Base-by-base conservation (phyloP, 2,797 vertebrate species). In the Jordanella pulchra region DNA sequence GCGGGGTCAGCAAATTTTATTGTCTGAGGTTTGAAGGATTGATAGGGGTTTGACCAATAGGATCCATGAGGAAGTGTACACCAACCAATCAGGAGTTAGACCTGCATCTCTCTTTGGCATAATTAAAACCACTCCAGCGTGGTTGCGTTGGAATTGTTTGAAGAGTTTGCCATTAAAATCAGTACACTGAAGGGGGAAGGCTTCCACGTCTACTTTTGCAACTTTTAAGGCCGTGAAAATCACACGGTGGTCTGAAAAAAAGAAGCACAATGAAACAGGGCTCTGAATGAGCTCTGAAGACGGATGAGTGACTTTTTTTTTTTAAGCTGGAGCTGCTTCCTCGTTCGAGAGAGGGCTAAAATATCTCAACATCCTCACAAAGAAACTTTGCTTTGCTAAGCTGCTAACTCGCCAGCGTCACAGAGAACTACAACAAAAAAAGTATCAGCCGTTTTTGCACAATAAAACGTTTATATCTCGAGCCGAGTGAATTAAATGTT, bases 361-460 rank as follows among this genome's bases (percentile, higher is more conserved):
- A 84, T 76, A 83, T 85, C 90, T 86, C 81, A 84, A 78, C 88
- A 90, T 90, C 92, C 80, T 91, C 92, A 94, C 93, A 93, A 93
- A 94, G 92, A 93, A 94, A 92, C 82, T 91, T 91, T 89, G 78
- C 80, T 77, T 67, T 84, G 92, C 90, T 93, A 90, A 81, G 89
- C 87, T 90, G 91, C 92, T 93, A 93, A 89, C 88, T 82, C 81
- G 84, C 79, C 80, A 81, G 79, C 80, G 81, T 87, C 69, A 60
- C 69, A 68, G 73, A 21, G 23, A 10, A 48, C 27, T 32, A 53
- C 54, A 32, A 27, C 65, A 65, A 77, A 86, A 87, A 75, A 80
- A 79, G 78, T 76, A 50, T 32, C 67, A 39, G 45, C 54, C 65
- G 18, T 58, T 25, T 69, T 7, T 17, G 15, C 63, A 47, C 42